These are phyloP conservation scores for Synanthedon tipuliformis DNA, from an alignment of 2,888 invertebrate genomes.

Conservation along the genomic window DNA sequence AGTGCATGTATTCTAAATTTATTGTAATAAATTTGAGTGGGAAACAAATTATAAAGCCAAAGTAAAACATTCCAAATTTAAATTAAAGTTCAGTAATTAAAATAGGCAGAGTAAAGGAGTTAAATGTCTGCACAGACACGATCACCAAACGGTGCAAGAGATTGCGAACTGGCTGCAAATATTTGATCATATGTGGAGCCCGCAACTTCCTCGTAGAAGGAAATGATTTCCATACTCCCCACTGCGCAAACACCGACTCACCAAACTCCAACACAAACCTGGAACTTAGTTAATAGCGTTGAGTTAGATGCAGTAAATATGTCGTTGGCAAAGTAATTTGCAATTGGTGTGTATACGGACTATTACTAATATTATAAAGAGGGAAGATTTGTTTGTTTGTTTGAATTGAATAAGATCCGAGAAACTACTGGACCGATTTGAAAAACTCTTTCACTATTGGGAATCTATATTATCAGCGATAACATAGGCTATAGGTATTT, in stretches of 20 bases:
- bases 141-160: slow-evolving; percentile 33
- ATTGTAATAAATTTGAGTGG: too few relatives aligned
- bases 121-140: slow-evolving; percentile 37
- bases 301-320: slow-evolving; percentile 13
- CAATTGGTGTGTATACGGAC: too few relatives aligned
- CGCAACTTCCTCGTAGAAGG: slow-evolving; percentile 53
- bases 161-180: slow-evolving; percentile 51
- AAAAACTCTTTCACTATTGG: too few relatives aligned
- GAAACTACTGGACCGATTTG: too few relatives aligned
- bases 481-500: too few relatives aligned
- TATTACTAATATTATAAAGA: too few relatives aligned
- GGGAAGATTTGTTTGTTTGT: too few relatives aligned
- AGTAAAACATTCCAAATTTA: neutral
- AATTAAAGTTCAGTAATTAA: neutral
- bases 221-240: slow-evolving; percentile 62
- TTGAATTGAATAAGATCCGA: too few relatives aligned
- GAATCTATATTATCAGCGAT: too few relatives aligned
- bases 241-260: slow-evolving; percentile 51
- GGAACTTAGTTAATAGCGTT: slow-evolving; percentile 62
- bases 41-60: too few relatives aligned
- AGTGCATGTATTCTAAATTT: too few relatives aligned
- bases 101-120: slow-evolving; percentile 6
- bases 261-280: slow-evolving; percentile 59
- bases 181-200: slow-evolving; percentile 53
- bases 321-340: too few relatives aligned